These are phyloP conservation scores for Paramormyrops hopkinsi DNA, from an alignment of 2,797 vertebrate genomes.

Conservation along the genomic window DNA sequence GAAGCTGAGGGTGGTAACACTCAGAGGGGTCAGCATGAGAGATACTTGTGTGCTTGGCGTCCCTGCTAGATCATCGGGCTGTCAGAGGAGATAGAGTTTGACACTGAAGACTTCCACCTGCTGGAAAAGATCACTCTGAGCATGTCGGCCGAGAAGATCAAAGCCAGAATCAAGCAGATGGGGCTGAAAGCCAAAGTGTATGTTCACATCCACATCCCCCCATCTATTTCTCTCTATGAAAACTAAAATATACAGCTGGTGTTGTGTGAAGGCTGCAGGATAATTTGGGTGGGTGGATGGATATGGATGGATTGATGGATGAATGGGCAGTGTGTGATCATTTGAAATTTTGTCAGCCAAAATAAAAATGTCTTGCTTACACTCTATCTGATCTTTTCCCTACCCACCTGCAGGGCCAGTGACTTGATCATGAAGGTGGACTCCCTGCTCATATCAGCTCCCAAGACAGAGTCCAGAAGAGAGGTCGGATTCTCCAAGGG, in stretches of 20 bases:
- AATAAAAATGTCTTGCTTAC: background rate
- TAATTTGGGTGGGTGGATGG: background rate
- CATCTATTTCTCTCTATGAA: background rate
- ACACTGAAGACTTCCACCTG: conserved; percentile 81
- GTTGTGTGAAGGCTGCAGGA: background rate
- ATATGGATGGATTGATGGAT: background rate
- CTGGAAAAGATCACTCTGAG: conserved; percentile 80
- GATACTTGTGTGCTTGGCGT: conserved; percentile 29
- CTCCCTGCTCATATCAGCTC: conserved; percentile 75
- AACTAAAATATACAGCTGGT: background rate
- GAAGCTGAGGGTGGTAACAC: background rate
- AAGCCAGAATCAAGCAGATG: conserved; percentile 77
- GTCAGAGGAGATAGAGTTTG: conserved; percentile 72
- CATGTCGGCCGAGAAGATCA: conserved; percentile 76
- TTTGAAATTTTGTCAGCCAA: background rate
- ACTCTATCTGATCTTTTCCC: background rate
- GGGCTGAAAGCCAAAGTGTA: conserved; percentile 73
- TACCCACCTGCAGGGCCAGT: conserved; percentile 60
- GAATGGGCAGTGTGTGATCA: background rate
- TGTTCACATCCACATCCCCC: conserved; percentile 32
- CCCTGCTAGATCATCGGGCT: conserved; percentile 72
- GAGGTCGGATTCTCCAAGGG: conserved; percentile 71
- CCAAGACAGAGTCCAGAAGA: conserved; percentile 68
- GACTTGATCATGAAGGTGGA: conserved; percentile 92
- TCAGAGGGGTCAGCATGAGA: background rate